Percentiles rank a stretch among this genome's conserved stretches.
Conservation (phyloP, 2,797 vertebrate species). For the Danio choprae region DNA sequence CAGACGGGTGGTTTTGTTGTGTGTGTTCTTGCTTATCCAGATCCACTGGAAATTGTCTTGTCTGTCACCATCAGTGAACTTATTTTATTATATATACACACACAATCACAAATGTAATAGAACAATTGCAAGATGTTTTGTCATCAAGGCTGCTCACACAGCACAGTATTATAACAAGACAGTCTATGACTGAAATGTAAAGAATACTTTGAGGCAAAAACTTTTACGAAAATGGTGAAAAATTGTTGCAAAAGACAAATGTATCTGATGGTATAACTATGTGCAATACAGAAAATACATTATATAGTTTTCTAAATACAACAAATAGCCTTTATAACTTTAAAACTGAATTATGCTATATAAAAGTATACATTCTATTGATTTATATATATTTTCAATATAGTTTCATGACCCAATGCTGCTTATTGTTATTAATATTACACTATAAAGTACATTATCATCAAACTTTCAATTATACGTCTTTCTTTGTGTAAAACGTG, state of each 20-base stretch:
- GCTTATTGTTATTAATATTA: conserved; percentile 87
- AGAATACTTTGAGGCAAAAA: conserved; percentile 52
- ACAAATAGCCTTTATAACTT: conserved; percentile 65
- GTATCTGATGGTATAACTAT: conserved; percentile 86
- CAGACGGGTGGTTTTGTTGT: conserved; percentile 44
- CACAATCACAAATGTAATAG: neutral
- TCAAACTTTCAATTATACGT: conserved; percentile 68
- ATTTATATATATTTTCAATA: conserved; percentile 86
- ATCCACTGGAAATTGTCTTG: conserved; percentile 45
- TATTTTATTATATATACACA: neutral
- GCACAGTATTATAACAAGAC: conserved; percentile 50
- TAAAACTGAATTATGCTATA: conserved; percentile 74
- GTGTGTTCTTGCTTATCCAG: conserved; percentile 40
- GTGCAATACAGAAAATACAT: conserved; percentile 92
- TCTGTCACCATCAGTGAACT: conserved; percentile 33
- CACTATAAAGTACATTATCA: conserved; percentile 64
- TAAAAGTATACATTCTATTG: conserved; percentile 79
- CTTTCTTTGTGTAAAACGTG: conserved; percentile 68
- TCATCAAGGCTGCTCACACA: conserved; percentile 21
- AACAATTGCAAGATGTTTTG: too few species aligned
- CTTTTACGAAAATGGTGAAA: conserved; percentile 9
- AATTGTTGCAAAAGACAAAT: conserved; percentile 74
- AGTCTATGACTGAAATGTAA: conserved; percentile 46
- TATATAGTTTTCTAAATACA: conserved; percentile 80
- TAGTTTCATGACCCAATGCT: conserved; percentile 89